Percentiles rank a stretch among this genome's conserved stretches.
These are phyloP conservation scores for Irena cyanogastra DNA, from an alignment of 2,113 vertebrate species.

Conservation along the genomic window DNA sequence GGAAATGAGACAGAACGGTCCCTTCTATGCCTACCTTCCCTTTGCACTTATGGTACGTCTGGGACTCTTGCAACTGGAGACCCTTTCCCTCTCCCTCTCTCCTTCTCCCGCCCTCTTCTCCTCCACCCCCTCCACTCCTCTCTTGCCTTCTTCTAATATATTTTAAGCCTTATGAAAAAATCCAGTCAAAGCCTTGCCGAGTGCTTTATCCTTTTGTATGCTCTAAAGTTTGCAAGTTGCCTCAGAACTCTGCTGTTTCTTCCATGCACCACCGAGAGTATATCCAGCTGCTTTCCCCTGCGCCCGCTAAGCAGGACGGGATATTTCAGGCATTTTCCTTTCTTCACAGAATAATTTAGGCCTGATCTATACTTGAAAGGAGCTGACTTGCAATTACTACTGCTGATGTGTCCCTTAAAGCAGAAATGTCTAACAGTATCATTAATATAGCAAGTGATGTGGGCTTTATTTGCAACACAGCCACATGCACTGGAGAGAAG, in stretches of 20 bases:
- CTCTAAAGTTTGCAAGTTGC: not conserved
- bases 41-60: not conserved
- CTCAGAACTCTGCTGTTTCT: not conserved
- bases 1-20: not conserved
- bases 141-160: too few species aligned
- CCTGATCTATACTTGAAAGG: not conserved
- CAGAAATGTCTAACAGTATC: not conserved
- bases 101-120: not conserved
- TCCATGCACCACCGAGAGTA: accelerated
- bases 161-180: not conserved
- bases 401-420: not conserved
- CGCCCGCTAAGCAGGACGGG: accelerated
- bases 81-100: not conserved
- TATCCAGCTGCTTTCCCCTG: not conserved
- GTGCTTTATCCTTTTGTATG: not conserved
- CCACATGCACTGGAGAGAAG: not conserved
- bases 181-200: not conserved
- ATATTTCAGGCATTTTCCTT: not conserved
- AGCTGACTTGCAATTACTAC: not conserved
- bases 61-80: not conserved
- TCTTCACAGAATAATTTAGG: not conserved
- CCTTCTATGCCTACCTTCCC: not conserved
- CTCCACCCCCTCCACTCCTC: too few species aligned
- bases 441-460: not conserved
- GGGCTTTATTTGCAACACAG: not conserved